Evolutionary conservation across 2,113 vertebrate species (phyloP).

Genomic region (Thymallus thymallus): DNA sequence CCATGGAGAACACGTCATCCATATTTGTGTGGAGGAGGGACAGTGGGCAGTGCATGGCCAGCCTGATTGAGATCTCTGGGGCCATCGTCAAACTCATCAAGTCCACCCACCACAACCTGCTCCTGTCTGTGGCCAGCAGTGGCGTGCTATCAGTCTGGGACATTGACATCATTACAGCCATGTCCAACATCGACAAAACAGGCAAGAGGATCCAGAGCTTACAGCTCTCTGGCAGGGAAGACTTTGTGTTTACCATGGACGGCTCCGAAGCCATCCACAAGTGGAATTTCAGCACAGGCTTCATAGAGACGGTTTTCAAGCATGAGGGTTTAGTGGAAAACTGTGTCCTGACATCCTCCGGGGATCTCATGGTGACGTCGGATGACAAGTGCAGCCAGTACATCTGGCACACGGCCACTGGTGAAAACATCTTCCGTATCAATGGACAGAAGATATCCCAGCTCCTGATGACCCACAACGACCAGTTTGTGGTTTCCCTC

Average conservation of each 20-base stretch:
- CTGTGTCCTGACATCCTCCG: conserved; percentile 91
- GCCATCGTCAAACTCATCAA: conserved; percentile 95
- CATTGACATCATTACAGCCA: conserved; percentile 97
- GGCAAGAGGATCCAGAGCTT: conserved; percentile 91
- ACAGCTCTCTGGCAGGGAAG: conserved; percentile 88
- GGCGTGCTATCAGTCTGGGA: conserved; percentile 97
- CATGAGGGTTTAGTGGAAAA: conserved; percentile 96
- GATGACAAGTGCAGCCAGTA: conserved; percentile 97
- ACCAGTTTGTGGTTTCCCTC: conserved; percentile 98
- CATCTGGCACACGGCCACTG: conserved; percentile 91
- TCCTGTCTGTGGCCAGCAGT: conserved; percentile 93
- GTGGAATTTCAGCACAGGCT: conserved; percentile 97
- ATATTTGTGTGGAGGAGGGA: conserved; percentile 98
- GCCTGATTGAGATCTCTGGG: conserved; percentile 95
- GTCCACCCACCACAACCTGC: conserved; percentile 93
- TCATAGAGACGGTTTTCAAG: conserved; percentile 95
- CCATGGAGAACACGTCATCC: conserved; percentile 97
- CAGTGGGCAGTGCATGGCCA: conserved; percentile 97
- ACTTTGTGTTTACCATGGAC: conserved; percentile 93
- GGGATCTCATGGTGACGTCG: conserved; percentile 94
- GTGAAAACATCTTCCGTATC: conserved; percentile 96
- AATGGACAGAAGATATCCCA: conserved; percentile 94
- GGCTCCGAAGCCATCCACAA: conserved; percentile 94
- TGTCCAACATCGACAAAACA: conserved; percentile 99
- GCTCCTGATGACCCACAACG: conserved; percentile 95